Evolutionary conservation across 2,888 invertebrate species (phyloP), one percentile per base, ranked within the genome.

Genomic region (Heliconius aoede): DNA sequence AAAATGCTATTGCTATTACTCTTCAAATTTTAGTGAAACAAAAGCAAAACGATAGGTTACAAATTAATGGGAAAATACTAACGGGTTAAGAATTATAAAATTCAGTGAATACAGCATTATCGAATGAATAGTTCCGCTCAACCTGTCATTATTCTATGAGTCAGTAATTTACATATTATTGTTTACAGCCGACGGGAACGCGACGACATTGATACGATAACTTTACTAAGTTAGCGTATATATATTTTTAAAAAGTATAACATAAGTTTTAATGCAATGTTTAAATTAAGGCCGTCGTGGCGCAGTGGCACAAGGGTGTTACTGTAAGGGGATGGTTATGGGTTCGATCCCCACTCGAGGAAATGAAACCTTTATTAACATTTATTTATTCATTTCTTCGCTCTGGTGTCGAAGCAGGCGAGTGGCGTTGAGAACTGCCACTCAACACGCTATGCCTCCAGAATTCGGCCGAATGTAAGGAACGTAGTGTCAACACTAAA

Each of bases 131-230:
- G 73, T 73, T 61, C 26, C 62, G 71, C 40, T 82, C 81, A 85
- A 87, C 89, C 90, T 90, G 88, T 90, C 82, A 91, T 91, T 91
- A 91, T 83, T 79, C 83, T 85, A 86, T 89, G 89, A 89, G 84
- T 90, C 89, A 88, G 86, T 69, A 30, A 58, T 46, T 24, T 55
- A 24, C 51, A 36, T 46, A 40, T 18, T 71, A 74, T 77, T 18
- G 8, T 28, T 55, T n/a, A 51, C 8, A 68, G n/a, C 40, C 5
- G 51, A 71, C 77, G 77, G 69, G 51, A 24, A 55, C 73, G 26
- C 30, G 24, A 62, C 69, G 74, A 58, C 21, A 51, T 61, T 24
- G 40, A 15, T 46, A 64, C 51, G 69, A 40, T 13, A 36, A 24
- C 24, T 24, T 15, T 24, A 36, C 24, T 36, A 24, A 13, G 15